Evolutionary conservation across 2,888 invertebrate species (phyloP), one percentile per base, ranked within the genome.

Genomic region (Polydrusus pterygomalis): DNA sequence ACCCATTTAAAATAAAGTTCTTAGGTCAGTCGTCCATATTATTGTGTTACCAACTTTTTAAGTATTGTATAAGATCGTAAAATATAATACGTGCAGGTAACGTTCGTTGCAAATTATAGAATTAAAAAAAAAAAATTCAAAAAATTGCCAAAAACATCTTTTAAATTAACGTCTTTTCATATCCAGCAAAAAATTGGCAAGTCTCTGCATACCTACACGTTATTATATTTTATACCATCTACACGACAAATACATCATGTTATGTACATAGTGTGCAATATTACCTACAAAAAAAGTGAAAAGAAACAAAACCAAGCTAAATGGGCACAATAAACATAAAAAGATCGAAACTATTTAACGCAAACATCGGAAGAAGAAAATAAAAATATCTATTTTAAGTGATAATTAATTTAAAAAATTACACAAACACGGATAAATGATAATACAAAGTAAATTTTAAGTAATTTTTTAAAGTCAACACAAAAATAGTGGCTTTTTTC

Each of bases 291-390:
- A 65, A 9, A 67, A 51, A 9, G 40, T 47, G 60, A 78, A 74
- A 77, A 78, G 73, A 81, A 84, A 85, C 85, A 86, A 85, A 86
- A 86, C 86, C 86, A 86, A 86, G 86, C 86, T 86, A 86, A 82
- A 84, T 82, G 85, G 84, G 81, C 82, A 84, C 80, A 73, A 81
- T 75, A 79, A 65, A 58, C 62, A 69, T 58, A 64, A 70, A 70
- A 51, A 15, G n/a, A 60, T 38, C 67, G 54, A 54, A 40, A 68
- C 38, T n/a, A n/a, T 7, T 8, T 60, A 18, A 60, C 60, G 34
- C 1, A 60, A 60, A 60, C 43, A 63, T 13, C 43, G 43, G 40
- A 63, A 63, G 1, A 9, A 17, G 47, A 65, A 65, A 49, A 20
- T 20, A 9, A 15, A 38, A 8, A 62, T 40, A 43, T n/a, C 25